Evolutionary conservation across 1,140 invertebrate species (phyloP).

Genomic region (Schmidtea mediterranea): DNA sequence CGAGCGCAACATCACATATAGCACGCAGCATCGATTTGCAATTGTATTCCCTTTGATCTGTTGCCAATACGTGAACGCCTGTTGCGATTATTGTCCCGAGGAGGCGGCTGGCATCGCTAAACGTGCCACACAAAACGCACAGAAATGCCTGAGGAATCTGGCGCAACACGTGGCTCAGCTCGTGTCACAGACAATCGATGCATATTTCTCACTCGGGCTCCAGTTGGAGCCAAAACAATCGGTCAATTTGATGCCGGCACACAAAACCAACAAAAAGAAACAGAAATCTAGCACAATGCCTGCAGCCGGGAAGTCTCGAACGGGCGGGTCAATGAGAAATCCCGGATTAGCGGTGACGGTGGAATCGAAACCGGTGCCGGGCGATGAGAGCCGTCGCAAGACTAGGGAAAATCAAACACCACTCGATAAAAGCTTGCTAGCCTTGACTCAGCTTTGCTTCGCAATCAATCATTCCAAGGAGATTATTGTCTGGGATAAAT

Average conservation of each 20-base stretch:
- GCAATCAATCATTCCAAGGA: slow-evolving; percentile 85
- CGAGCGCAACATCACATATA: slow-evolving; percentile 90
- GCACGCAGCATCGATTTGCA: slow-evolving; percentile 82
- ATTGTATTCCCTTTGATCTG: slow-evolving; percentile 90
- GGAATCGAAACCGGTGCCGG: neutral
- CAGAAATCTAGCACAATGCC: slow-evolving; percentile 3
- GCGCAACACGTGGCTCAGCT: slow-evolving; percentile 32
- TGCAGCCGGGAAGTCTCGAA: neutral
- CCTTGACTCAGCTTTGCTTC: slow-evolving; percentile 76
- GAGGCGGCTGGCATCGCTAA: slow-evolving; percentile 46
- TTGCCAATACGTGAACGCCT: slow-evolving; percentile 83
- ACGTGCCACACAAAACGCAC: slow-evolving; percentile 51
- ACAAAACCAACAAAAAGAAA: slow-evolving; percentile 16
- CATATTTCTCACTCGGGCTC: neutral
- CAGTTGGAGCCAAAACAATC: neutral
- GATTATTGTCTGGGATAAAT: slow-evolving; percentile 92
- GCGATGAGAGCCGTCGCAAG: slow-evolving; percentile 70
- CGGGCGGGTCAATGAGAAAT: slow-evolving; percentile 11
- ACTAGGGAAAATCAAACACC: slow-evolving; percentile 75
- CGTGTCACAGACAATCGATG: neutral
- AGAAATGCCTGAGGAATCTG: slow-evolving; percentile 55
- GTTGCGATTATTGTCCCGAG: slow-evolving; percentile 88
- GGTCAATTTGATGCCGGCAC: slow-evolving; percentile 8
- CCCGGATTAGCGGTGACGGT: neutral
- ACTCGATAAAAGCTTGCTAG: slow-evolving; percentile 97